Evolutionary conservation across 2,113 vertebrate species (phyloP).

Genomic region (Poecile atricapillus): DNA sequence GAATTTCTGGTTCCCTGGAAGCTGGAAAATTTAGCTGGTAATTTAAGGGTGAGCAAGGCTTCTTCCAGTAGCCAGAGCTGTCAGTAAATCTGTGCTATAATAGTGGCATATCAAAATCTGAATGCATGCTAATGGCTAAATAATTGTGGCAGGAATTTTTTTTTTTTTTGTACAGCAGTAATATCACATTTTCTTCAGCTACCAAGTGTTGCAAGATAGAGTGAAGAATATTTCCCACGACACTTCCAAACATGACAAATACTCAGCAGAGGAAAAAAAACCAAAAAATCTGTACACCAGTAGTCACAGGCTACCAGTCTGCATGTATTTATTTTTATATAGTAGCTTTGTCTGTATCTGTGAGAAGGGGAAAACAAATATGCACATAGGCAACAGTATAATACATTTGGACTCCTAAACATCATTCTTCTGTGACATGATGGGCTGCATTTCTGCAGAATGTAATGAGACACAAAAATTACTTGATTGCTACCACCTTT

Average conservation of each 20-base stretch:
- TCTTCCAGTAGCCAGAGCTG: background rate
- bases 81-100: background rate
- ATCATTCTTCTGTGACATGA: background rate
- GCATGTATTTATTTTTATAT: background rate
- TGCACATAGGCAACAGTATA: background rate
- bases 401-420: background rate
- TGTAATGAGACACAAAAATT: background rate
- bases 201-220: background rate
- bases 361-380: background rate
- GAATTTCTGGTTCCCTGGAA: background rate
- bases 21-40: background rate
- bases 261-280: background rate
- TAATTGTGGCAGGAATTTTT: background rate
- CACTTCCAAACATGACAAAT: background rate
- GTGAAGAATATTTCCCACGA: background rate
- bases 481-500: background rate
- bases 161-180: background rate
- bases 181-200: background rate
- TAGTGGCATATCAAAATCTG: background rate
- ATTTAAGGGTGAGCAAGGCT: background rate
- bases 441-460: background rate
- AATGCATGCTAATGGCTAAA: background rate
- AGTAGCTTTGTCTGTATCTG: background rate
- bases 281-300: background rate
- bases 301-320: background rate